Base-by-base conservation (phyloP, 2,888 invertebrate genomes). In the Xanthorhoe spadicearia region DNA sequence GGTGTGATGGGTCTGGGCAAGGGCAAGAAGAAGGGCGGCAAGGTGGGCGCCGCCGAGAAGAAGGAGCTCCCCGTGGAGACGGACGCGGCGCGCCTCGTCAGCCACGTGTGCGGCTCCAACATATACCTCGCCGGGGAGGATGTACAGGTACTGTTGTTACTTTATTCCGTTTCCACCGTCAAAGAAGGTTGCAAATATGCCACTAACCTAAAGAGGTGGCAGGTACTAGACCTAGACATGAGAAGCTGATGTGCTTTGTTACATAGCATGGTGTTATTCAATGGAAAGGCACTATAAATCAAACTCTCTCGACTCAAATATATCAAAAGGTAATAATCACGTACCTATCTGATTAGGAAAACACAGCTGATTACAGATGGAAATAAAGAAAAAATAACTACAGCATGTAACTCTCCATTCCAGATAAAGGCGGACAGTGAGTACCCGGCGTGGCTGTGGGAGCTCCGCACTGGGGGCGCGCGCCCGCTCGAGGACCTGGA, bases 381-480 rank as follows among this genome's bases (percentile, higher is more conserved):
- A 5, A 35, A 35, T 35, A 35, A 35, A 35, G 13, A 46, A n/a
- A 46, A n/a, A n/a, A 38, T 2, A 2, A 4, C 43, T 2, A 43
- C n/a, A 43, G 3, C 13, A n/a, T 13, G 51, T 8, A 9, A 15
- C 13, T 48, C 8, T 8, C 1, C 13, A 43, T 76, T 74, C 0
- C 81, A 93, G 92, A 57, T 92, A 15, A 80, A 84, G 61, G 80
- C 82, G 0, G 91, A 92, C 81, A 83, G 83, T 23, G 89, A 98
- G 82, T 99, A 99, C 88, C 99, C 99, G 0, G 96, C 96, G 1
- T 99, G 99, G 99, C 89, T 99, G 67, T 99, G 98, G 98, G 90
- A 80, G 2, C 81, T 99, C 13, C 89, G 95, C 75, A 94, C 94
- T 15, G 96, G 96, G 2, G 86, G 93, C 5, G 93, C 96, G 5